Evolutionary conservation across 2,113 vertebrate species (phyloP).

Genomic region (Sus scrofa): T2T-Sscrofa CM000821.6:45489501-45490000

Average conservation of each 20-base stretch:
- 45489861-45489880: too few relatives aligned
- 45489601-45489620: neutral
- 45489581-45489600: neutral
- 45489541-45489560: neutral
- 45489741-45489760: neutral
- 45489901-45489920: rapidly evolving
- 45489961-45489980: rapidly evolving
- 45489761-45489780: neutral
- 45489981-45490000: too few relatives aligned
- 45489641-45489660: neutral
- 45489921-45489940: neutral
- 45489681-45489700: neutral
- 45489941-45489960: rapidly evolving
- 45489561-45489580: rapidly evolving
- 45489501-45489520: neutral
- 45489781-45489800: neutral
- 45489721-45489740: neutral
- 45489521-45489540: rapidly evolving
- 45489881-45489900: rapidly evolving
- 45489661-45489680: neutral
- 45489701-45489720: neutral
- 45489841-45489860: neutral
- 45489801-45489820: rapidly evolving
- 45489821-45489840: neutral
- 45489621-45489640: neutral